Percentiles rank a stretch among this genome's conserved stretches.
Conservation (phyloP, 2,888 invertebrate genomes). For the Volucella inflata region DNA sequence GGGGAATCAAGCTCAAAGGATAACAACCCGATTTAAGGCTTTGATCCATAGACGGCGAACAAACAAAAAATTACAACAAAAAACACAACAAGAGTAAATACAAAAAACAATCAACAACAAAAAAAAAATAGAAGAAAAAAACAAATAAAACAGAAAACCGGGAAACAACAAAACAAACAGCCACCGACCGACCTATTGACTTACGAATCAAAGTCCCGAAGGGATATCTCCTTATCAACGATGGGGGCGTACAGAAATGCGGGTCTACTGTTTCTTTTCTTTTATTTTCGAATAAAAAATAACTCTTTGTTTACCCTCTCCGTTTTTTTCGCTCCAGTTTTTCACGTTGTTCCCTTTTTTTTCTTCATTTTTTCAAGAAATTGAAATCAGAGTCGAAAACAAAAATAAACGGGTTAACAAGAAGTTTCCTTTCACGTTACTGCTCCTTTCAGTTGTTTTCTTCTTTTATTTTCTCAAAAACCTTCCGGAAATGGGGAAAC, state of each 20-base stretch:
- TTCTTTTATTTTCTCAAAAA: constrained; percentile 3
- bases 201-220: constrained; percentile 63
- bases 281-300: constrained; percentile 29
- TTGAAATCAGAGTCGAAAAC: constrained; percentile 63
- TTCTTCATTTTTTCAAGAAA: constrained; percentile 33
- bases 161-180: constrained; percentile 66
- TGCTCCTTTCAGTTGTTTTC: constrained; percentile 8
- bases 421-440: constrained; percentile 52
- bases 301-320: constrained; percentile 18
- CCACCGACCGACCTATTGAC: constrained; percentile 67
- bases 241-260: constrained; percentile 43
- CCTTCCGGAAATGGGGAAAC: neutral
- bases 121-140: constrained; percentile 58
- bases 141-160: constrained; percentile 41
- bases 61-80: constrained; percentile 14
- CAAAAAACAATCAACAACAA: constrained; percentile 22
- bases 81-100: constrained; percentile 18
- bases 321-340: constrained; percentile 27
- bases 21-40: constrained; percentile 71
- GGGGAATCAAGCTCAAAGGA: constrained; percentile 70
- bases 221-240: constrained; percentile 19
- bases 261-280: constrained; percentile 42
- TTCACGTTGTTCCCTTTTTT: neutral
- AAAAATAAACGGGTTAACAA: constrained; percentile 66
- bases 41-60: constrained; percentile 63